phyloP scores from a whole-genome alignment of 2,888 invertebrate genomes.

The Agriotes lineatus region DNA sequence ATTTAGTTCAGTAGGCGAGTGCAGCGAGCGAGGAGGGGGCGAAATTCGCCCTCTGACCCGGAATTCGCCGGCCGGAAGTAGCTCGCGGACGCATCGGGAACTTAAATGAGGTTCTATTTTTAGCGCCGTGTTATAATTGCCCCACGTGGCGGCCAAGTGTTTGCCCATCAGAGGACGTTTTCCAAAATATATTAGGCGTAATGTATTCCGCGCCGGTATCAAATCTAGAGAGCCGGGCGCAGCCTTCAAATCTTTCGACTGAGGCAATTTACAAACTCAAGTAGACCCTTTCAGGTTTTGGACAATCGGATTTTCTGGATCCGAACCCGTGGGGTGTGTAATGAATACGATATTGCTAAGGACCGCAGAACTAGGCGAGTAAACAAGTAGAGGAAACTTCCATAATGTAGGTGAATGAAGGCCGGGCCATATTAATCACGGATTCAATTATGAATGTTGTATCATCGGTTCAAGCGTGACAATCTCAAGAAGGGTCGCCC shows the following conservation, averaged over 20 bases:
- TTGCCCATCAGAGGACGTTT: not conserved
- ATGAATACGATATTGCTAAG: constrained; percentile 50
- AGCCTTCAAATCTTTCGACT: constrained; percentile 43
- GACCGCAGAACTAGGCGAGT: constrained; percentile 38
- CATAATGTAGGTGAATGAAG: constrained; percentile 50
- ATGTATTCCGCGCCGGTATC: constrained; percentile 16
- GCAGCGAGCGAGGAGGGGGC: constrained; percentile 44
- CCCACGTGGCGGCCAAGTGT: not conserved
- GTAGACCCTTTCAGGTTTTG: constrained; percentile 46
- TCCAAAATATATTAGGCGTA: constrained; percentile 25
- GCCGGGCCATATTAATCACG: constrained; percentile 53
- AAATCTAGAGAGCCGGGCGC: constrained; percentile 24
- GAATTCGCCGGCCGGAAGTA: constrained; percentile 47
- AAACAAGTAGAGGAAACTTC: constrained; percentile 46
- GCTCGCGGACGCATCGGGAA: constrained; percentile 48
- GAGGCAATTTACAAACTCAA: constrained; percentile 49
- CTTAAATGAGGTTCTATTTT: constrained; percentile 56
- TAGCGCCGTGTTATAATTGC: constrained; percentile 45
- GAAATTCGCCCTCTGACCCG: constrained; percentile 37
- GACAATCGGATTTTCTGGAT: constrained; percentile 53
- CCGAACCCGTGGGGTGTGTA: constrained; percentile 48
- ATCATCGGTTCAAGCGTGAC: constrained; percentile 34
- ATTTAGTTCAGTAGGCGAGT: constrained; percentile 58
- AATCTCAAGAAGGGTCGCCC: constrained; percentile 1
- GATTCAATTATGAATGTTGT: constrained; percentile 56